Evolutionary conservation across 2,797 vertebrate genomes (phyloP).

Genomic region (Myiotriccus ornatus): DNA sequence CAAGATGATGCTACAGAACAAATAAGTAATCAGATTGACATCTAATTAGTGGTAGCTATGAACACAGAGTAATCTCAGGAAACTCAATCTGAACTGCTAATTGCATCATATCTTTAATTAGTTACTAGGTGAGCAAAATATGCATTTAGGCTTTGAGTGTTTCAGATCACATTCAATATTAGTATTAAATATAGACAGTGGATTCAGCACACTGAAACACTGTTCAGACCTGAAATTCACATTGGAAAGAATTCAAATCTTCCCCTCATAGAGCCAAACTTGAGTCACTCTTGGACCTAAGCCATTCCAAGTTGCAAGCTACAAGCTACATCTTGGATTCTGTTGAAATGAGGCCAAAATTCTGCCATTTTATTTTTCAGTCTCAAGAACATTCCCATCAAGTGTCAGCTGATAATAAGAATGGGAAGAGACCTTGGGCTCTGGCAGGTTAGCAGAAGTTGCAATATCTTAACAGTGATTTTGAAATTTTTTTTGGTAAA

Average conservation of each 20-base stretch:
- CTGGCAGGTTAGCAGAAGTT: background rate
- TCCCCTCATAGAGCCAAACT: background rate
- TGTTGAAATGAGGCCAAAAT: background rate
- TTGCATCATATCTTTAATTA: conserved; percentile 17
- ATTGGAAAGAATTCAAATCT: background rate
- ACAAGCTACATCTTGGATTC: background rate
- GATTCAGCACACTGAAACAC: background rate
- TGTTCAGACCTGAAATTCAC: background rate
- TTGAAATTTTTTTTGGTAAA: background rate
- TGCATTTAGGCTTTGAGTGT: background rate
- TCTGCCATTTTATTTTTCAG: background rate
- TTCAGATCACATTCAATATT: background rate
- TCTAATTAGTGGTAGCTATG: background rate
- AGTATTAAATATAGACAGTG: background rate
- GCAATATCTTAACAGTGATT: background rate
- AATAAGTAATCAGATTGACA: background rate
- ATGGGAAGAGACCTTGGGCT: background rate
- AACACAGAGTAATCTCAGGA: background rate
- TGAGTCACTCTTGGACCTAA: background rate
- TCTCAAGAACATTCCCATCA: background rate
- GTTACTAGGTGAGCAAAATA: background rate
- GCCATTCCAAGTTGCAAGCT: background rate
- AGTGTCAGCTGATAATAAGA: background rate
- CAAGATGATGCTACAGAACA: background rate
- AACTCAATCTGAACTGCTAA: conserved; percentile 6